A percentile compares a stretch with the other conserved stretches of the same genome.
phyloP scores from a whole-genome alignment of 2,888 invertebrate genomes.

The Tetramorium bicarinatum region DNA sequence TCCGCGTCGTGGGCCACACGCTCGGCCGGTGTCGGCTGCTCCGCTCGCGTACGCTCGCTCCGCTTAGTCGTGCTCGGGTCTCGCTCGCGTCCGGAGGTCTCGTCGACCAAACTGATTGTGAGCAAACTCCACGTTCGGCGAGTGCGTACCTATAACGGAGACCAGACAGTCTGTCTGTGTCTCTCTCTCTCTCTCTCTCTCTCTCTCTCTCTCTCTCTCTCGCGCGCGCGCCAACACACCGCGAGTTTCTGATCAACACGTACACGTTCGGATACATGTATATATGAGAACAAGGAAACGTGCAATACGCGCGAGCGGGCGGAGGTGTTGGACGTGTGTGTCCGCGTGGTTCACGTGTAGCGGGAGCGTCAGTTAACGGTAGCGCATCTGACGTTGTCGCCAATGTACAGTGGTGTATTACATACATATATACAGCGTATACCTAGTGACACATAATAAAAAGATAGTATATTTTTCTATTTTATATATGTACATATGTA shows the following conservation, averaged over 20 bases:
- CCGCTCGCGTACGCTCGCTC: slow-evolving; percentile 52
- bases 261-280: background rate
- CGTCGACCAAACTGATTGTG: background rate
- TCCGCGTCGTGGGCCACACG: slow-evolving; percentile 73
- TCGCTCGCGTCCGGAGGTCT: slow-evolving; percentile 73
- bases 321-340: slow-evolving; percentile 17
- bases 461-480: no score
- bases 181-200: background rate
- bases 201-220: background rate
- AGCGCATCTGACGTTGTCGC: slow-evolving; percentile 31
- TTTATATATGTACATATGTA: background rate
- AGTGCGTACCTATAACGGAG: slow-evolving; percentile 3
- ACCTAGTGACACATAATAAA: slow-evolving; percentile 14
- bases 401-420: background rate
- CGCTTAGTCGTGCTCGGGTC: slow-evolving; percentile 81
- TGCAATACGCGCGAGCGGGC: background rate
- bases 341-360: slow-evolving; percentile 41
- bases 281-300: background rate
- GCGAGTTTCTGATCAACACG: background rate
- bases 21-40: slow-evolving; percentile 74
- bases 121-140: background rate
- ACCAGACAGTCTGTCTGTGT: background rate
- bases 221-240: background rate
- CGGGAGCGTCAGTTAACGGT: slow-evolving; percentile 34
- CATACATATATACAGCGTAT: background rate